phyloP scores from a whole-genome alignment of 1,140 invertebrate genomes.

The Brachionus manjavacas region DNA sequence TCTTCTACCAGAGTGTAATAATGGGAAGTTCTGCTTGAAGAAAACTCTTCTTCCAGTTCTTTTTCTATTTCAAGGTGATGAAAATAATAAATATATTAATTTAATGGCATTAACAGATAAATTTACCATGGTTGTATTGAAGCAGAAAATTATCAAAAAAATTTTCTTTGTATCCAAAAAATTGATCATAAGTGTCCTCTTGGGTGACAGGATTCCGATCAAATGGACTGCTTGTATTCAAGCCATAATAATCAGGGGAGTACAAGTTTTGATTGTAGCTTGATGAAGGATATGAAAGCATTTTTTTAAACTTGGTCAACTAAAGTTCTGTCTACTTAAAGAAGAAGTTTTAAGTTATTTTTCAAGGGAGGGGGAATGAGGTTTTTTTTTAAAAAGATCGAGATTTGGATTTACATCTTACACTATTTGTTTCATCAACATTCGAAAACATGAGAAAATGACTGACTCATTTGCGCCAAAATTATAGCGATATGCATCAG shows the following conservation, averaged over 20 bases:
- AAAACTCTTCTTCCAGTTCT: not conserved
- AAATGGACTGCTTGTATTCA: not conserved
- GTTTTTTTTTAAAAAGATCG: not conserved
- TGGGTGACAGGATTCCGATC: not conserved
- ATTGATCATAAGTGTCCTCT: slow-evolving; percentile 11
- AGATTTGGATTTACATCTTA: not conserved
- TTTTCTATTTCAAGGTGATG: not conserved
- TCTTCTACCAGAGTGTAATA: not conserved
- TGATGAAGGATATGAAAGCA: not conserved
- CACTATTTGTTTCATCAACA: not conserved
- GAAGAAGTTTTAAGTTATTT: not conserved
- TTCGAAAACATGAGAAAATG: slow-evolving; percentile 15
- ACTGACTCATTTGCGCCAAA: slow-evolving; percentile 18
- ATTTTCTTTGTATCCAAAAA: not conserved
- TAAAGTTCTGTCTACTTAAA: not conserved
- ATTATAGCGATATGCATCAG: not conserved
- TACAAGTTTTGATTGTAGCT: not conserved
- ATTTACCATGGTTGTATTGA: slow-evolving; percentile 14
- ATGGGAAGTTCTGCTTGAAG: not conserved
- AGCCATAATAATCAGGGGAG: not conserved
- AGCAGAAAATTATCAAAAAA: not conserved
- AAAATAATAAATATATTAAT: not conserved
- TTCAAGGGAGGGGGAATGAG: not conserved
- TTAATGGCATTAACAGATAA: not conserved
- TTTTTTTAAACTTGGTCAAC: not conserved